phyloP scores from a whole-genome alignment of 2,113 vertebrate genomes.

The Onychorhynchus coronatus region DNA sequence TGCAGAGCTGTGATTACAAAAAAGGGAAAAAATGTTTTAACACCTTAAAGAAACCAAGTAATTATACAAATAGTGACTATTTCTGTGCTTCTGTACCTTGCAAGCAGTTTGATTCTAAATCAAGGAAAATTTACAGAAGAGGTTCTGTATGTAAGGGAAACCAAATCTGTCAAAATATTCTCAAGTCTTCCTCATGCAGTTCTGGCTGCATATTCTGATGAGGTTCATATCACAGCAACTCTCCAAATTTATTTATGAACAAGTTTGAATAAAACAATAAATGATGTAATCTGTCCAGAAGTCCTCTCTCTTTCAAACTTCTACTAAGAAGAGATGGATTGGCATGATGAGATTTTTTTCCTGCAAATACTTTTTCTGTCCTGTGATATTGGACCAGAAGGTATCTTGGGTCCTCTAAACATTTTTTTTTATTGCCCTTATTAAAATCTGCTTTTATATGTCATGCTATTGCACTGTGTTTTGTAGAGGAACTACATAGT shows the following conservation, averaged over 20 bases:
- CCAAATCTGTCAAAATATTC: not conserved
- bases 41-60: not conserved
- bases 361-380: not conserved
- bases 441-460: not conserved
- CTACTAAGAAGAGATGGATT: not conserved
- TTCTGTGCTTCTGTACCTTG: not conserved
- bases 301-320: not conserved
- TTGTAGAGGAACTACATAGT: not conserved
- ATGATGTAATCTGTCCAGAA: not conserved
- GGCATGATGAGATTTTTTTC: not conserved
- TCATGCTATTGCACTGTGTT: not conserved
- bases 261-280: not conserved
- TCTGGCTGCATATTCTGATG: not conserved
- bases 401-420: not conserved
- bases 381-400: not conserved
- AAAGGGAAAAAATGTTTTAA: not conserved
- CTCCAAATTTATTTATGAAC: not conserved
- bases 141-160: not conserved
- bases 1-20: not conserved
- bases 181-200: not conserved
- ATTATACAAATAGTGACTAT: not conserved
- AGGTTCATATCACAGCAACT: not conserved
- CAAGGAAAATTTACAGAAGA: not conserved
- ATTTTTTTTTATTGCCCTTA: not conserved
- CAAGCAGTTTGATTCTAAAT: not conserved